phyloP scores from a whole-genome alignment of 2,113 vertebrate genomes.

The Pelmatolapia mariae region DNA sequence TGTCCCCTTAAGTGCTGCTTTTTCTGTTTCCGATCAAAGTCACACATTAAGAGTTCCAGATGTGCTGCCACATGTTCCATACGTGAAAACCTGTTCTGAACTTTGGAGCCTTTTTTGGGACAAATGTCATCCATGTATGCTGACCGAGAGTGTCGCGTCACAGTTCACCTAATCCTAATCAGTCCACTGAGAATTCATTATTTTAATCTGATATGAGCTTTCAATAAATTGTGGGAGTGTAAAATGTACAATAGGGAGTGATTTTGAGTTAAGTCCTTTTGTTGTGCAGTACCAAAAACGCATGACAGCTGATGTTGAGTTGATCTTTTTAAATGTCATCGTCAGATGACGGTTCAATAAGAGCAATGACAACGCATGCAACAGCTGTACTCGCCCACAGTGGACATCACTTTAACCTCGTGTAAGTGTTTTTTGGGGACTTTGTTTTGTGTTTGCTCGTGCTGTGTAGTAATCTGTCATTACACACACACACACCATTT shows the following conservation, averaged over 20 bases:
- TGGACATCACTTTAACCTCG: neutral
- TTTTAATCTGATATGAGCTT: neutral
- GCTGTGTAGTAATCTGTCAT: accelerated
- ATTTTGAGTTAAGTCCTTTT: neutral
- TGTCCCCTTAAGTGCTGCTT: neutral
- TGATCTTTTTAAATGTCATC: neutral
- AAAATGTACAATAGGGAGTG: neutral
- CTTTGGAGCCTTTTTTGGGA: neutral
- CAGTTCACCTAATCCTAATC: neutral
- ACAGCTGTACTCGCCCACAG: neutral
- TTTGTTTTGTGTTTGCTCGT: neutral
- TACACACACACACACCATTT: neutral
- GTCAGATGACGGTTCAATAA: neutral
- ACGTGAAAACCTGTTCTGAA: neutral
- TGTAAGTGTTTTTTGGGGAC: neutral
- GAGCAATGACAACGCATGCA: neutral
- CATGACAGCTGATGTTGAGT: accelerated
- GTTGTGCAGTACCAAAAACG: neutral
- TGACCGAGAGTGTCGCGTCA: neutral
- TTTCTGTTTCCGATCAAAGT: neutral
- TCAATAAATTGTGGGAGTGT: neutral
- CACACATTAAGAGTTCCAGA: neutral
- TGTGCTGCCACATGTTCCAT: neutral
- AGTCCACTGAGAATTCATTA: neutral
- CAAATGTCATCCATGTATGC: neutral